Percentiles rank a stretch among this genome's conserved stretches.
Evolutionary conservation across 2,113 vertebrate genomes (phyloP).

Genomic region (Pituophis catenifer): DNA sequence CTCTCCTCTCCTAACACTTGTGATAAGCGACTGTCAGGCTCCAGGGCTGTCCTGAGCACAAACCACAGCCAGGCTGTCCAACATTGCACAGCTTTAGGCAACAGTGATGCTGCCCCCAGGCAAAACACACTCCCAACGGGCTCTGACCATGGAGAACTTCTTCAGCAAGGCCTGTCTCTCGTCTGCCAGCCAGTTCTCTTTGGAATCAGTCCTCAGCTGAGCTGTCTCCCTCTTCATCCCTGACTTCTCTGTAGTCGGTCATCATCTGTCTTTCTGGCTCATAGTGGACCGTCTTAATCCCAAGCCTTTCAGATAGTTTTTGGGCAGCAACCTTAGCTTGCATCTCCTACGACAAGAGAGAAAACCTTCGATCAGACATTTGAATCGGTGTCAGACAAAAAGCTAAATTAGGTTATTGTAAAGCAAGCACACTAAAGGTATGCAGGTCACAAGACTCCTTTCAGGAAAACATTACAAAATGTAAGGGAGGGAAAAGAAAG

Average conservation of each 20-base stretch:
- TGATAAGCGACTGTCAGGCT: background rate
- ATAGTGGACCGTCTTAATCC: conserved; percentile 80
- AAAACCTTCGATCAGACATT: background rate
- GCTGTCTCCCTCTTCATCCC: conserved; percentile 75
- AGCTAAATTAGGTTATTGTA: too few relatives aligned
- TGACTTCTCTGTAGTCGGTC: conserved; percentile 82
- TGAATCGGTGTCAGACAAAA: background rate
- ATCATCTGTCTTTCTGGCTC: conserved; percentile 77
- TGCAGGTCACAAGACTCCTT: background rate
- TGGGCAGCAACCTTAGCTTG: conserved; percentile 89
- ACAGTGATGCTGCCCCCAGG: background rate
- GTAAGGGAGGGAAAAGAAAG: background rate
- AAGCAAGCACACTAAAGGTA: background rate
- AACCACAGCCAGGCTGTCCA: background rate
- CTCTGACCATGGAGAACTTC: conserved; percentile 24
- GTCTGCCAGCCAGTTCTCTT: background rate
- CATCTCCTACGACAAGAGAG: conserved; percentile 72
- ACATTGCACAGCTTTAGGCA: background rate
- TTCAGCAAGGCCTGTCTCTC: background rate
- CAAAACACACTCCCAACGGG: conserved; percentile 6
- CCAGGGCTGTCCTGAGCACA: background rate
- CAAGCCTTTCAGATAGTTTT: conserved; percentile 84
- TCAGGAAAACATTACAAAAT: background rate
- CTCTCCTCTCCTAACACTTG: background rate
- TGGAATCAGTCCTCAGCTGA: conserved; percentile 78